Evolutionary conservation across 2,888 invertebrate genomes (phyloP).

Genomic region (Ectemnius cavifrons): DNA sequence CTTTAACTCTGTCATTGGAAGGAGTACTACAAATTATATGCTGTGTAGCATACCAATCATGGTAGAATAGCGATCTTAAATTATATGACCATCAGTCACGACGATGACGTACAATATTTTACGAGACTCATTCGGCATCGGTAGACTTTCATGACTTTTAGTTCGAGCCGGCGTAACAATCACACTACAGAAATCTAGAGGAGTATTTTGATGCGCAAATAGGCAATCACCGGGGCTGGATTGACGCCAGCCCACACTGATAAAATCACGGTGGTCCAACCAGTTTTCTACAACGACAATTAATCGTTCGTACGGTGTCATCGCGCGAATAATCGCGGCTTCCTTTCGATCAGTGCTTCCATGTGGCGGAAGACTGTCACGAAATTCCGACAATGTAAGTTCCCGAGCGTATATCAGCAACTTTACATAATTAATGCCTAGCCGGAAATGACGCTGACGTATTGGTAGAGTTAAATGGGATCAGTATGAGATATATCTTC

Average conservation of each 20-base stretch:
- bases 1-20: too few species aligned
- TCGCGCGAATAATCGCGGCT: conserved; percentile 18
- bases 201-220: conserved; percentile 45
- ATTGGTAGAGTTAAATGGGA: too few species aligned
- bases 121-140: conserved; percentile 8
- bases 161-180: neutral
- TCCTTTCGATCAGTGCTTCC: neutral
- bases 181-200: conserved; percentile 7
- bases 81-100: too few species aligned
- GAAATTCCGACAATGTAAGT: conserved; percentile 9
- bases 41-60: too few species aligned
- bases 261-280: conserved; percentile 37
- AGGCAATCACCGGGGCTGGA: conserved; percentile 46
- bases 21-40: too few species aligned
- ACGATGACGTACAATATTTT: neutral
- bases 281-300: conserved; percentile 22
- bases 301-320: conserved; percentile 31
- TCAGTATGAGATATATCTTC: neutral
- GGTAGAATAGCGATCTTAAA: too few species aligned
- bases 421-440: neutral
- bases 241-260: conserved; percentile 30
- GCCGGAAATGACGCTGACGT: neutral
- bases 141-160: neutral
- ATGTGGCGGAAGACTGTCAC: conserved; percentile 10
- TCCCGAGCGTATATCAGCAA: neutral